Evolutionary conservation across 2,797 vertebrate species (phyloP), one percentile per base, ranked within the genome.

Genomic region (Sebastes hubbsi): DNA sequence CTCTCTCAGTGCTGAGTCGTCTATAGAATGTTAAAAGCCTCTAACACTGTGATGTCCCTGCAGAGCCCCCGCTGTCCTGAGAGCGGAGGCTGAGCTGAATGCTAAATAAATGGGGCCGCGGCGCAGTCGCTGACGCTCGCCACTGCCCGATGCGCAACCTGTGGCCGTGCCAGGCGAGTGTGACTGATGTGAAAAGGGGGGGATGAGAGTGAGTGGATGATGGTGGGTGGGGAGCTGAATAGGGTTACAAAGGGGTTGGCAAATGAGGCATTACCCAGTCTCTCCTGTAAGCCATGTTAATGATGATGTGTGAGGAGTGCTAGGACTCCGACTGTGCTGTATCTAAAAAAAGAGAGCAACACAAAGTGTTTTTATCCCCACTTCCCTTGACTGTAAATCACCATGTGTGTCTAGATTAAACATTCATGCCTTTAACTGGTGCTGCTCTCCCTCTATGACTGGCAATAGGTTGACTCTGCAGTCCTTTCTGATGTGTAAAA

Each of bases 21-120:
- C 87, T 67, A 22, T 61, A 59, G 92, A 93, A 92, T 94, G 83
- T 83, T 91, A 93, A 93, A 87, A 81, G 89, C 82, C 78, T 79
- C 77, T 30, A 89, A 90, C 84, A 77, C 89, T 87, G 85, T 62
- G 90, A 88, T 89, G 92, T 91, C 86, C 87, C 91, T 83, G 87
- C 92, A 90, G 85, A 86, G 75, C 75, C n/a, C n/a, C 42, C 18
- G 42, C 83, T 80, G 89, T 92, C 92, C 91, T 84, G 84, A 86
- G 90, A 87, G 83, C 1, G 29, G 70, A 64, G 58, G 78, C 68
- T 84, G 91, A 89, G 87, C 8, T 81, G 92, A 94, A 95, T 94
- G 90, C 75, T 86, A 93, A 94, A 87, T 85, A 89, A 94, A 87
- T 52, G 75, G 75, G 82, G 62, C 72, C 32, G 10, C 63, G 1